These are phyloP conservation scores for Elephantulus edwardii DNA, from an alignment of 2,113 vertebrate species.

Conservation along the genomic window DNA sequence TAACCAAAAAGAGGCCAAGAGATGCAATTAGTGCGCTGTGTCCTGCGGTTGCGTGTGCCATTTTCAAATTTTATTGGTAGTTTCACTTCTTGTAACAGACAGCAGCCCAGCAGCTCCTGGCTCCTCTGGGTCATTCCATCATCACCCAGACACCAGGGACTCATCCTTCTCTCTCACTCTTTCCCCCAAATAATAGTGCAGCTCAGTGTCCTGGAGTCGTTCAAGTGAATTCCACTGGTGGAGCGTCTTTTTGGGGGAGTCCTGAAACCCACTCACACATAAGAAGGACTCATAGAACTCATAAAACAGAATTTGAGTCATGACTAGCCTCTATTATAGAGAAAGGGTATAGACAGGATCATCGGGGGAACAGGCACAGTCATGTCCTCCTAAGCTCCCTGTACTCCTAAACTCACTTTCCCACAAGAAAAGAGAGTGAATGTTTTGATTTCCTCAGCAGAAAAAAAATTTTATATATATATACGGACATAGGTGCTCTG, in stretches of 20 bases:
- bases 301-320: background rate
- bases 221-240: background rate
- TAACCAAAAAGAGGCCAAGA: background rate
- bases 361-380: background rate
- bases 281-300: background rate
- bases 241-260: background rate
- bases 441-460: background rate
- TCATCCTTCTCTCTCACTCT: background rate
- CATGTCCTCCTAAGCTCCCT: background rate
- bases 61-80: background rate
- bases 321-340: background rate
- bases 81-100: background rate
- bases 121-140: background rate
- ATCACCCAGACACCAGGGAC: background rate
- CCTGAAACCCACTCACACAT: background rate
- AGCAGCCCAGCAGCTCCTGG: background rate
- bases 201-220: background rate
- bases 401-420: too few relatives aligned
- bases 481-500: background rate
- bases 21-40: background rate
- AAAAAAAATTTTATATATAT: too few relatives aligned
- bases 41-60: background rate
- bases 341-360: background rate
- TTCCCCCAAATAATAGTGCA: background rate
- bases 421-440: background rate